Evolutionary conservation across 2,113 vertebrate genomes (phyloP).

Genomic region (Taxidea taxus): DNA sequence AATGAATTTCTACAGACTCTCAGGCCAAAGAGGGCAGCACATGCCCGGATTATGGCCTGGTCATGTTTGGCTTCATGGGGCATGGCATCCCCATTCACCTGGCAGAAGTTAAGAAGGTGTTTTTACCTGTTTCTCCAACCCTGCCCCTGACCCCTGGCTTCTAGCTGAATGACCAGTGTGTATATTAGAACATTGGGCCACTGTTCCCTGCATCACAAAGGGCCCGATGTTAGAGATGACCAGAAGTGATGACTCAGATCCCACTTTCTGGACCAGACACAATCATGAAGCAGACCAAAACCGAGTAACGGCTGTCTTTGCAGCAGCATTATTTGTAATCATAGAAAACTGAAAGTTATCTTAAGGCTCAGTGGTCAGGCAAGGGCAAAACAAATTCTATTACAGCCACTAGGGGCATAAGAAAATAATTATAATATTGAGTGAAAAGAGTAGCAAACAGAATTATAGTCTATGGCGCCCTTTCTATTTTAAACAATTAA

Average conservation of each 20-base stretch:
- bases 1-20: background rate
- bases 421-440: background rate
- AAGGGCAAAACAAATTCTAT: background rate
- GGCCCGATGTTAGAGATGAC: background rate
- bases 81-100: background rate
- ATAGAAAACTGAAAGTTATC: background rate
- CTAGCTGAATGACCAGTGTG: background rate
- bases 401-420: background rate
- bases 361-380: background rate
- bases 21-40: background rate
- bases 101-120: background rate
- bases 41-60: no score
- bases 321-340: background rate
- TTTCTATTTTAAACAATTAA: background rate
- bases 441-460: background rate
- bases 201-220: background rate
- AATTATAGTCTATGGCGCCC: background rate
- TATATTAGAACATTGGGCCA: background rate
- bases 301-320: background rate
- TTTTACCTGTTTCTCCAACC: background rate
- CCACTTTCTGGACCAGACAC: background rate
- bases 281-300: background rate
- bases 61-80: background rate
- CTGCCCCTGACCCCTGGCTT: background rate
- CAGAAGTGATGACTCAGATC: background rate